Evolutionary conservation across 2,797 vertebrate species (phyloP), one percentile per base, ranked within the genome.

Genomic region (Pampus argenteus): DNA sequence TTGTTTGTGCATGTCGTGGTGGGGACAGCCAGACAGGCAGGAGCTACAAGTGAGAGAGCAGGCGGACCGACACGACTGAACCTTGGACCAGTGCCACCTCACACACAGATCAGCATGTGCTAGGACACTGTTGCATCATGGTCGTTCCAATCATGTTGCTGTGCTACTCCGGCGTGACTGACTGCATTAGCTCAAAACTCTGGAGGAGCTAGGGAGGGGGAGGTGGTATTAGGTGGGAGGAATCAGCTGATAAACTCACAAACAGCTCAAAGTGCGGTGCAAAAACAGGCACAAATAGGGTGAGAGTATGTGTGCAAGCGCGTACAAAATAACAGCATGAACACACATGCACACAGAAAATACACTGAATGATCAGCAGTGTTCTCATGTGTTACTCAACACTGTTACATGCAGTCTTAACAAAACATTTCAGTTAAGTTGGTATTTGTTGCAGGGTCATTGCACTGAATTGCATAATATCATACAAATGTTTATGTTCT

Each of bases 61-160:
- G 75, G 74, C 50, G 1, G 14, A 64, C 79, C 7, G 66, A 81
- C 71, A 85, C 15, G 72, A 74, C 79, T 83, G 76, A 87, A 93
- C 87, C 82, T 91, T 92, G 92, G 90, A 89, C 83, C 3, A 22
- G 25, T 66, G 87, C 92, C 91, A 91, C 76, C 81, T 85, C 89
- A 90, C 90, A 91, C 87, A 87, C 54, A 42, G 91, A 92, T 91
- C 90, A 91, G 92, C 87, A 88, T 92, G 92, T 91, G 91, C 93
- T 88, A 80, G 90, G 90, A 90, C 84, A 85, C 65, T 34, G 84
- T 92, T 93, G 90, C 91, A 86, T 93, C 91, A 93, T 86, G 84
- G 66, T 45, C 73, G 59, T 72, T 84, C 71, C 73, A 65, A 64
- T 84, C 74, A 71, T 86, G 86, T 84, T 79, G 76, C 84, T 84